phyloP scores from a whole-genome alignment of 2,113 vertebrate species.

The Condylura cristata region DNA sequence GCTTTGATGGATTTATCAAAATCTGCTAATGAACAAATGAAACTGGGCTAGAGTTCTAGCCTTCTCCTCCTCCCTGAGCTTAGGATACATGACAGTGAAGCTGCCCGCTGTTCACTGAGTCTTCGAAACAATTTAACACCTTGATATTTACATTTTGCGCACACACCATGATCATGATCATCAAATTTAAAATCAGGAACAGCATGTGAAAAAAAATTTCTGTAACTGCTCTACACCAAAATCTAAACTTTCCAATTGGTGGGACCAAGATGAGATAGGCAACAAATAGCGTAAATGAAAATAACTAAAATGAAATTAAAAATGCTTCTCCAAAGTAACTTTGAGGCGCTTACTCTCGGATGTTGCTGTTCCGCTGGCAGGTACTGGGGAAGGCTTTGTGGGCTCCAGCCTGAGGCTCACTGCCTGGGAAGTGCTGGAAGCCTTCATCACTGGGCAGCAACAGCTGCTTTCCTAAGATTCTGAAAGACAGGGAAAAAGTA shows the following conservation, averaged over 20 bases:
- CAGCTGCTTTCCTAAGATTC: constrained; percentile 89
- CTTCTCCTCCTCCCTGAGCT: not conserved
- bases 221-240: not conserved
- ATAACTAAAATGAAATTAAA: not conserved
- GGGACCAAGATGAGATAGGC: not conserved
- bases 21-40: not conserved
- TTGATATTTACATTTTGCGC: not conserved
- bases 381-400: constrained; percentile 22
- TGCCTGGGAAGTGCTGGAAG: constrained; percentile 85
- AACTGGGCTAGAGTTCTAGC: not conserved
- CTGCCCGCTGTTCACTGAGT: not conserved
- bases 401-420: not conserved
- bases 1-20: not conserved
- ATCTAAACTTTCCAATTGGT: not conserved
- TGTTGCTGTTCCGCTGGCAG: constrained; percentile 52
- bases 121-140: not conserved
- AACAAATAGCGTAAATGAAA: not conserved
- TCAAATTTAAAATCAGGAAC: not conserved
- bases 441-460: constrained; percentile 87
- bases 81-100: not conserved
- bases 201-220: not conserved
- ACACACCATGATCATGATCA: not conserved
- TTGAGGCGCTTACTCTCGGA: constrained; percentile 84
- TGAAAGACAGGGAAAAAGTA: constrained; percentile 54
- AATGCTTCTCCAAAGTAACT: not conserved